Evolutionary conservation across 2,797 vertebrate genomes (phyloP).

Genomic region (Sebastes kiyomatsui): DNA sequence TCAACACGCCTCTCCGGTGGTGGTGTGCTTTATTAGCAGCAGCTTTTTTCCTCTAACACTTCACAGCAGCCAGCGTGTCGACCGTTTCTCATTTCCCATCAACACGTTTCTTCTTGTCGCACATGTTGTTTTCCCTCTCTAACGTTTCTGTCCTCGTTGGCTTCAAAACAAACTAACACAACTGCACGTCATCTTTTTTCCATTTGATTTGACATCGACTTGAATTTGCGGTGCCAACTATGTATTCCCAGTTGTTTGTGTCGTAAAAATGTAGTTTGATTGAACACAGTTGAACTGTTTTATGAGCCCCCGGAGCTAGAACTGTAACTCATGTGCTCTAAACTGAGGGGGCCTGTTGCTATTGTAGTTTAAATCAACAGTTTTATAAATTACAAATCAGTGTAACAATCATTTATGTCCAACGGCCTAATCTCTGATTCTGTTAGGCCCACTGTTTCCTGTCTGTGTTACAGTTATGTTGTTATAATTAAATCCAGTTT

Average conservation of each 20-base stretch:
- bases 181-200: conserved; percentile 12
- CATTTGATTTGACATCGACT: neutral
- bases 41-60: conserved; percentile 25
- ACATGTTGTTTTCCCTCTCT: conserved; percentile 11
- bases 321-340: neutral
- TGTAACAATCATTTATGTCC: neutral
- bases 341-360: neutral
- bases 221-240: neutral
- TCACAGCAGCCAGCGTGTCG: conserved; percentile 21
- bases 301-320: conserved; percentile 1
- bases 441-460: too few species aligned
- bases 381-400: neutral
- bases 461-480: neutral
- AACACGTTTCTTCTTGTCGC: conserved; percentile 10
- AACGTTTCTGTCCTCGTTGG: neutral
- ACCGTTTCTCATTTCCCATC: conserved; percentile 14
- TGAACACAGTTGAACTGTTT: neutral
- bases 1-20: conserved; percentile 17
- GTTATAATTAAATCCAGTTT: neutral
- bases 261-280: neutral
- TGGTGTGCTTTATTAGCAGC: conserved; percentile 27
- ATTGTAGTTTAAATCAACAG: neutral
- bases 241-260: neutral
- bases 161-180: conserved; percentile 39
- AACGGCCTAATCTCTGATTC: neutral